Base-by-base conservation (phyloP, 2,888 invertebrate species). In the Idaea straminata region DNA sequence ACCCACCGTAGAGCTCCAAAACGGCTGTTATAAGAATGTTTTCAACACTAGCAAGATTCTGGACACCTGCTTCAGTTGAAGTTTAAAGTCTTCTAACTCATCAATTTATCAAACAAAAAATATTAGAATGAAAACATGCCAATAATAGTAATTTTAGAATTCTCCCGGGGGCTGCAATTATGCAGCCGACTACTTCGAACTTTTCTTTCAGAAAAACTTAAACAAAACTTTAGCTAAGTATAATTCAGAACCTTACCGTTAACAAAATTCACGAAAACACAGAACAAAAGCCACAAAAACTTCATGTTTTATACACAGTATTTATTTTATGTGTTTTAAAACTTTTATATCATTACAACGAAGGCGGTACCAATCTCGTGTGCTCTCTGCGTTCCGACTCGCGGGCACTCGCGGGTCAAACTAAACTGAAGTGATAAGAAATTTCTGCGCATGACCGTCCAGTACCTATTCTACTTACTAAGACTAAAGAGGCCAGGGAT, bases 401-500 rank as follows among this genome's bases (percentile, higher is more conserved):
- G 68, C 67, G 71, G 15, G 16, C 58, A 68, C 71, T 66, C 73
- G 66, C 77, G 77, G 87, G 87, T 87, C 85, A 86, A 71, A 13
- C 71, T 69, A 68, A 71, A 58, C 36, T 59, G 7, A 69, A 77
- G 69, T 82, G 88, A 88, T 88, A 88, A 88, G 74, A 79, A 80
- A 16, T 59, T 85, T 87, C 85, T 85, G 88, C 88, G 88, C 88
- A 87, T 83, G 82, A 72, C 69, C 62, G 64, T 61, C 59, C 61
- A 3, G 58, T 58, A n/a, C 59, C 67, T 69, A 68, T 10, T 63
- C 67, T 69, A 68, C 15, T 63, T 66, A 73, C 62, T 63, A 64
- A 66, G 65, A 59, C 66, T 70, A 66, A 66, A 66, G 66, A 64
- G 79, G 76, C 69, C 77, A 78, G 70, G 80, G 81, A 75, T 79